These are phyloP conservation scores for Pelobates cultripes DNA, from an alignment of 2,797 vertebrate species.

Conservation along the genomic window DNA sequence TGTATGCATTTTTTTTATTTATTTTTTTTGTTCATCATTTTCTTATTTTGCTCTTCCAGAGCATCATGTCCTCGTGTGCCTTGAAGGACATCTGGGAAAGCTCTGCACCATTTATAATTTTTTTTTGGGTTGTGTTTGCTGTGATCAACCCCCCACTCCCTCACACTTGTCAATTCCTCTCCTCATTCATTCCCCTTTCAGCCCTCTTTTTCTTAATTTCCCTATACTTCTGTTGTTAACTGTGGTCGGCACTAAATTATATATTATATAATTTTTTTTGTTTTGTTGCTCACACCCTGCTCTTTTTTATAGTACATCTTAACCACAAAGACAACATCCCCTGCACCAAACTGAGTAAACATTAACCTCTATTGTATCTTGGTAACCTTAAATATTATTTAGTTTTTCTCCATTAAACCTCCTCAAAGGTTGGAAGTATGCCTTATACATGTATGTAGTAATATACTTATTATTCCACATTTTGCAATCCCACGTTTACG, in stretches of 20 bases:
- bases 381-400: background rate
- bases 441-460: no score
- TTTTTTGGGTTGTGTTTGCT: conserved; percentile 54
- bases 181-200: background rate
- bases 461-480: no score
- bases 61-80: conserved; percentile 48
- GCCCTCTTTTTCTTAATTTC: conserved; percentile 33
- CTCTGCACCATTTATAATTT: conserved; percentile 55
- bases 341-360: background rate
- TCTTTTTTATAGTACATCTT: background rate
- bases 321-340: background rate
- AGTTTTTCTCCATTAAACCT: no score
- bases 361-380: no score
- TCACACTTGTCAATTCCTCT: conserved; percentile 23
- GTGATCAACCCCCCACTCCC: conserved; percentile 29
- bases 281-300: background rate
- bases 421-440: no score
- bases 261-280: background rate
- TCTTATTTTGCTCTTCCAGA: conserved; percentile 6
- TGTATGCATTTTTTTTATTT: background rate
- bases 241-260: conserved; percentile 2
- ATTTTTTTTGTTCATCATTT: background rate
- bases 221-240: conserved; percentile 29
- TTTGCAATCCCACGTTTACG: no score
- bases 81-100: conserved; percentile 56